phyloP scores from a whole-genome alignment of 1,140 invertebrate genomes.

The Drosophila mayri region DNA sequence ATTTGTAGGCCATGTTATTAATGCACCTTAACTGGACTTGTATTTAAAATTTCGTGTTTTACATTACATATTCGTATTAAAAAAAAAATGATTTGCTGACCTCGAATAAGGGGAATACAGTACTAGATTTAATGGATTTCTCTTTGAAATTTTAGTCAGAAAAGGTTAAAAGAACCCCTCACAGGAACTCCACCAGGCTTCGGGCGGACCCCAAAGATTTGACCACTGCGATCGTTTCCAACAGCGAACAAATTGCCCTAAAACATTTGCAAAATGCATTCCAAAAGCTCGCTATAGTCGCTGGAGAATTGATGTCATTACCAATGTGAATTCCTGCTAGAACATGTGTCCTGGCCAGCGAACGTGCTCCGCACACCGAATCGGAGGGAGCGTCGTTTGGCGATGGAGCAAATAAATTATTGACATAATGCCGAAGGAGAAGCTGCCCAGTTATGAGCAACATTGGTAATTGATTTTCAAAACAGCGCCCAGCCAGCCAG shows the following conservation, averaged over 20 bases:
- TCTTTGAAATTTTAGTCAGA: background rate
- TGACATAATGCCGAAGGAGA: conserved; percentile 65
- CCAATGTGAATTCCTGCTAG: conserved; percentile 78
- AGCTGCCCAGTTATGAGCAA: conserved; percentile 60
- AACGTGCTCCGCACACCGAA: conserved; percentile 60
- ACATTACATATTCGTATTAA: no score
- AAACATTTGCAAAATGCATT: conserved; percentile 59
- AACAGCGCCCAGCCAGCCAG: conserved; percentile 36
- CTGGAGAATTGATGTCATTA: conserved; percentile 75
- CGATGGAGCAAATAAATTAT: conserved; percentile 71
- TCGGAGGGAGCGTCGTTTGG: conserved; percentile 4
- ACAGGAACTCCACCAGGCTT: background rate
- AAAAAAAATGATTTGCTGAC: background rate
- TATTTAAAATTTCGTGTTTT: background rate
- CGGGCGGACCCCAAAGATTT: background rate
- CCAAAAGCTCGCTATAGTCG: conserved; percentile 15
- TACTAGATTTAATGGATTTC: no score
- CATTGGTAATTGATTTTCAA: conserved; percentile 77
- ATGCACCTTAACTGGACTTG: background rate
- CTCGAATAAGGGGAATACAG: background rate
- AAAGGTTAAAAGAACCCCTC: background rate
- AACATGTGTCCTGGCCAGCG: conserved; percentile 73
- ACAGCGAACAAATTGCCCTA: conserved; percentile 59
- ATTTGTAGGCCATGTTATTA: conserved; percentile 15
- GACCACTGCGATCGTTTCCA: conserved; percentile 7